These are phyloP conservation scores for Cheiracanthium punctorium DNA, from an alignment of 2,888 invertebrate genomes.

Conservation along the genomic window DNA sequence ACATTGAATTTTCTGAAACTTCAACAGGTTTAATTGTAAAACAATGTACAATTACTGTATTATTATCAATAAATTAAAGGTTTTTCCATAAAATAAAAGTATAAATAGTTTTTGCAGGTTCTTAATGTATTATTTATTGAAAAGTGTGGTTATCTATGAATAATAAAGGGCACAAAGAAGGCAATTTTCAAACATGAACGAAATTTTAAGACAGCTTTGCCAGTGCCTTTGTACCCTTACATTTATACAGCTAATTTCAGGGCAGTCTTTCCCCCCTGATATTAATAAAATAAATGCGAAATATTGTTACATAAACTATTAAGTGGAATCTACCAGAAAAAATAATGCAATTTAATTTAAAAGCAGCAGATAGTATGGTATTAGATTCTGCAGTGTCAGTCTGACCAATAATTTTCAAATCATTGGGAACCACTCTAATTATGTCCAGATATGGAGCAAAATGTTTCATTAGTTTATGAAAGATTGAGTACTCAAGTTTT, in stretches of 20 bases:
- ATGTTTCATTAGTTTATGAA: neutral
- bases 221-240: conserved; percentile 62
- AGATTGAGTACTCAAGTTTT: neutral
- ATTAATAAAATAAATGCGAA: neutral
- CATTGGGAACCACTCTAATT: conserved; percentile 37
- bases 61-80: too few relatives aligned
- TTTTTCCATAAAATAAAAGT: too few relatives aligned
- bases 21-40: too few relatives aligned
- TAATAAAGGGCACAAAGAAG: conserved; percentile 36
- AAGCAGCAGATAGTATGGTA: neutral
- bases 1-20: too few relatives aligned
- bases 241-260: conserved; percentile 25
- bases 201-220: conserved; percentile 31
- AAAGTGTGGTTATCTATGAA: conserved; percentile 37
- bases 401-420: conserved; percentile 50
- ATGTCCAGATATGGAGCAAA: conserved; percentile 33
- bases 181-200: conserved; percentile 20
- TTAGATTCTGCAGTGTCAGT: conserved; percentile 48
- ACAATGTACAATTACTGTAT: too few relatives aligned
- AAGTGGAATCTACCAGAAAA: neutral
- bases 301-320: neutral
- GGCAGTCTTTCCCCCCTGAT: neutral
- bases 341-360: neutral
- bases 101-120: neutral
- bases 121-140: conserved; percentile 23